Evolutionary conservation across 2,113 vertebrate genomes (phyloP), one percentile per base, ranked within the genome.

Genomic region (Aplodontia rufa): DNA sequence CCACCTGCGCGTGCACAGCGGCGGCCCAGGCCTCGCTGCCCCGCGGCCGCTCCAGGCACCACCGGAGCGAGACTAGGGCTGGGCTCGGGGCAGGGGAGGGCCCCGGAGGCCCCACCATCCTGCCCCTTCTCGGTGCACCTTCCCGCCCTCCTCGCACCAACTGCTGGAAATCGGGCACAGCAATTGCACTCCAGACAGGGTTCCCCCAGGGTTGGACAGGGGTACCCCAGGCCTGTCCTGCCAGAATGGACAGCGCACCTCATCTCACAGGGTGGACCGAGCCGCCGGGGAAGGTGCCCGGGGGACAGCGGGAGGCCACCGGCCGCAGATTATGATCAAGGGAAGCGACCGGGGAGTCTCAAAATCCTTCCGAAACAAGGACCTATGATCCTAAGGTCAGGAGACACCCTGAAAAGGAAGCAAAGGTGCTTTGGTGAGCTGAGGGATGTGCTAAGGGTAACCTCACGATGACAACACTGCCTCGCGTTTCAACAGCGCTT

Each of bases 1-100:
- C 89, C 98, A 99, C 97, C 98, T 98, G 98, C 98, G 98, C 6
- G 98, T 99, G 97, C 98, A 99, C 95, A 97, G 93, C 11, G 98
- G 12, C 32, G 98, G 93, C 97, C 95, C 92, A 0, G 98, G 98
- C 37, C 83, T 95, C 0, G 92, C 86, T 1, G 84, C 92, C n/a
- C 84, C 87, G 5, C 83, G 96, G 93, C 96, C 92, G 11, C 92
- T 83, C 8, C 97, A 96, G 89, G 86, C 95, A 8, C 97, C 96
- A 0, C 96, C 96, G 0, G 97, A 97, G 42, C 89, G 93, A 40
- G 97, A 98, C 96, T 98, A 97, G 97, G 96, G 94, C 93, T 71
- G 95, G 93, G 94, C 94, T 16, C 64, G 85, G 95, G 95, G 64
- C 37, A 82, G 84, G 87, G 87, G 75, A 76, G 74, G 91, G 91